Evolutionary conservation across 2,113 vertebrate species (phyloP), one percentile per base, ranked within the genome.

Genomic region (Oncorhynchus kisutch): DNA sequence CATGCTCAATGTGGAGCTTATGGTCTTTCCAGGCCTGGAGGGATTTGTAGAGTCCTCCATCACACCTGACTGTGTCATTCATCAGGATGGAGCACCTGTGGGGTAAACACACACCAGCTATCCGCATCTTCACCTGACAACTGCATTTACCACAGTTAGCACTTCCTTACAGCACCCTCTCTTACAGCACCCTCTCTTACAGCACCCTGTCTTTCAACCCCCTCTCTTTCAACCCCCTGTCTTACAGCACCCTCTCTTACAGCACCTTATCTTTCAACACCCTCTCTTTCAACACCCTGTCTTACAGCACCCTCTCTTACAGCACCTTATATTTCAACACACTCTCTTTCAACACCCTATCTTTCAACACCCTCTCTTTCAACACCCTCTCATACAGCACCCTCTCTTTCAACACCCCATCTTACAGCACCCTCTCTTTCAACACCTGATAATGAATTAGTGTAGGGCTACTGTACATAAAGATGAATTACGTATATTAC

Each of bases 21-120:
- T 99, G 97, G 84, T 99, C 96, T 83, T 99, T 99, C 97, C 97
- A 99, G 7, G 97, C 97, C 86, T 97, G 96, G 73, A 99, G 92
- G 66, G 97, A 98, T 82, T 94, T 95, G 87, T 99, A 99, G 67
- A 99, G 91, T 76, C 96, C 95, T 62, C 94, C 93, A 83, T 99
- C 97, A 71, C 97, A 99, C 74, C 94, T 95, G n/a, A 99, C 95
- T 0, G 96, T 96, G 76, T 97, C 94, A 0, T 99, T 99, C 90
- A 96, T 95, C n/a, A 99, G 93, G 82, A 98, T 98, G 60, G 95
- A 97, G 88, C 97, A 99, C 85, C 97, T 99, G 90, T 2, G 68
- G 71, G 18, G 75, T 49, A 54, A 7, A 80, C 16, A 31, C 9
- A 62, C 48, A 68, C 45, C 1, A 31, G 18, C 72, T 4, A n/a